These are phyloP conservation scores for Odontomyia ornata DNA, from an alignment of 2,888 invertebrate species.

Conservation along the genomic window DNA sequence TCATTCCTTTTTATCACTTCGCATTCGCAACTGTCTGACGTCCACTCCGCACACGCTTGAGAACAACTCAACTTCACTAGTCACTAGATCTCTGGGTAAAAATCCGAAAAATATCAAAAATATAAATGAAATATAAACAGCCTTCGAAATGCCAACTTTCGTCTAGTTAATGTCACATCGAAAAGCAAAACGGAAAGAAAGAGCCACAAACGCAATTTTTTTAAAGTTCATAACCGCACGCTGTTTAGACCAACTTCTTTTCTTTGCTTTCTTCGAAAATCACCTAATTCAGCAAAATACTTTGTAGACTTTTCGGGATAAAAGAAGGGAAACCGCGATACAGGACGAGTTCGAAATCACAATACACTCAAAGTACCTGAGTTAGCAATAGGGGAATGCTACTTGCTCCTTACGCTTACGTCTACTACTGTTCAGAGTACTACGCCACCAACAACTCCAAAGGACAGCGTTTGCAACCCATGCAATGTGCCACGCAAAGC, in stretches of 20 bases:
- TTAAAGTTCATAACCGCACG: neutral
- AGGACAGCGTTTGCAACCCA: neutral
- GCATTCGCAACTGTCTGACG: too few species aligned
- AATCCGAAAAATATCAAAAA: too few species aligned
- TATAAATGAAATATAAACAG: too few species aligned
- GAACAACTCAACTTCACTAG: too few species aligned
- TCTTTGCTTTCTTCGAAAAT: conserved; percentile 14
- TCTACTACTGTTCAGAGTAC: neutral
- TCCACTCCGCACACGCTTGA: too few species aligned
- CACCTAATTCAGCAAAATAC: conserved; percentile 13
- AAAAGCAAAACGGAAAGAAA: neutral
- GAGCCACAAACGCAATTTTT: neutral
- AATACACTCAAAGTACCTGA: conserved; percentile 9
- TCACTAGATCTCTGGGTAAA: too few species aligned
- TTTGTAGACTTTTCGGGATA: neutral
- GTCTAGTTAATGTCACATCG: neutral
- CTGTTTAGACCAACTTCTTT: neutral
- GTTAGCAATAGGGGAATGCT: neutral
- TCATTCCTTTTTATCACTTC: too few species aligned
- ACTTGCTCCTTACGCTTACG: conserved; percentile 8
- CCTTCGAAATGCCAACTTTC: neutral
- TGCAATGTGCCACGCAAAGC: neutral
- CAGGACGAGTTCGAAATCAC: conserved; percentile 21
- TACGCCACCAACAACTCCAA: neutral
- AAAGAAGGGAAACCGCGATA: conserved; percentile 19